These are phyloP conservation scores for Perizoma flavofasciatum DNA, from an alignment of 2,888 invertebrate species.

Conservation along the genomic window DNA sequence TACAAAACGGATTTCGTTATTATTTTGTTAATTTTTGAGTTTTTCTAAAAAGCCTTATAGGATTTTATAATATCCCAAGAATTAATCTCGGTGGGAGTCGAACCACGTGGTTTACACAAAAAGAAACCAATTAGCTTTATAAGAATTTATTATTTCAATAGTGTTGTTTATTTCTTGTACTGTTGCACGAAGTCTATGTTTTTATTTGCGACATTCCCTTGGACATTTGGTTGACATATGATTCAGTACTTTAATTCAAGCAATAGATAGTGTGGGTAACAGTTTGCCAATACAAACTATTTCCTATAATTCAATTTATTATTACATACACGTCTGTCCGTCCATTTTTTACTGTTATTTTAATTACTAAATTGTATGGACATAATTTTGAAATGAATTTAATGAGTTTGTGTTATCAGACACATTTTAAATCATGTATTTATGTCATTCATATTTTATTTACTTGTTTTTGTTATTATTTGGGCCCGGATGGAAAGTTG, in stretches of 20 bases:
- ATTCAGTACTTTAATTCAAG: background rate
- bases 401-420: constrained; percentile 4
- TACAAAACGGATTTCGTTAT: constrained; percentile 20
- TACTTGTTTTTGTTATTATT: constrained; percentile 22
- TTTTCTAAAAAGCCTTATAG: background rate
- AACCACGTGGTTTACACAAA: too few relatives aligned
- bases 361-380: constrained; percentile 6
- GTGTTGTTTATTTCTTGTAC: constrained; percentile 9
- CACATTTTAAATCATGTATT: constrained; percentile 6
- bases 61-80: too few relatives aligned
- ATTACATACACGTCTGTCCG: constrained; percentile 24
- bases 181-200: background rate
- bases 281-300: background rate
- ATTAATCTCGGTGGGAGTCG: too few relatives aligned
- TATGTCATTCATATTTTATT: constrained; percentile 2
- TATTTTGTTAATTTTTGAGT: constrained; percentile 2
- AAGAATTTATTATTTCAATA: constrained; percentile 16
- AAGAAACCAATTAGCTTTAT: background rate
- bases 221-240: background rate
- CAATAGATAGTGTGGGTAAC: too few relatives aligned
- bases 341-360: constrained; percentile 19
- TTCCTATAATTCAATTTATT: background rate
- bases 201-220: constrained; percentile 19
- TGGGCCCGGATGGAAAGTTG: constrained; percentile 27
- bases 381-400: constrained; percentile 6